Percentiles rank a stretch among this genome's conserved stretches.
Evolutionary conservation across 2,113 vertebrate species (phyloP).

Genomic region (Gasterosteus aculeatus): DNA sequence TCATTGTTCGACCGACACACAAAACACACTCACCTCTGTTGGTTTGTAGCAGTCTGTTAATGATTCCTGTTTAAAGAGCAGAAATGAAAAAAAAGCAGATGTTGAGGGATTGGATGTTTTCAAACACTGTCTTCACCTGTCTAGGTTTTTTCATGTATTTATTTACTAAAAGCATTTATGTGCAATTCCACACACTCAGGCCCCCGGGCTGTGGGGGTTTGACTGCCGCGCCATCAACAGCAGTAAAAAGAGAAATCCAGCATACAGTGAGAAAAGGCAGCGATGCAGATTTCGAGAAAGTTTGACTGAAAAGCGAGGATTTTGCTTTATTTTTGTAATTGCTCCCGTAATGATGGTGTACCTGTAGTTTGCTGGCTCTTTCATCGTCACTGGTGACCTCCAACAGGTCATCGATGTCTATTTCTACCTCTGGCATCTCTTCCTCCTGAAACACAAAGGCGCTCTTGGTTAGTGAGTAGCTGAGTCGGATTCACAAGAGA

Average conservation of each 20-base stretch:
- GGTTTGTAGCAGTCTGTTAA: conserved; percentile 96
- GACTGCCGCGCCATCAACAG: not conserved
- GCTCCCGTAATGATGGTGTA: conserved; percentile 49
- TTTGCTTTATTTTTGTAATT: not conserved
- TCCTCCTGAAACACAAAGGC: conserved; percentile 87
- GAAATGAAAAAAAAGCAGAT: not conserved
- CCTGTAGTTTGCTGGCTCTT: conserved; percentile 93
- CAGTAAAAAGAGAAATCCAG: not conserved
- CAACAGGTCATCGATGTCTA: conserved; percentile 96
- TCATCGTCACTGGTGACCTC: conserved; percentile 95
- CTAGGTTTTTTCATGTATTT: not conserved
- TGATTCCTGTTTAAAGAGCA: conserved; percentile 84
- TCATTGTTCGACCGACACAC: conserved; percentile 4
- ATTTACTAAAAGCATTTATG: not conserved
- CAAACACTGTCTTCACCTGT: not conserved
- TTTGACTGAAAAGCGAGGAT: not conserved
- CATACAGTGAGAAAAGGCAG: not conserved
- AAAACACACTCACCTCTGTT: conserved; percentile 87
- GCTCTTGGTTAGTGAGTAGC: conserved; percentile 29
- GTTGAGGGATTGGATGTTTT: not conserved
- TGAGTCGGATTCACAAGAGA: conserved; percentile 1
- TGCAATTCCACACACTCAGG: not conserved
- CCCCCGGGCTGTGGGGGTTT: not conserved
- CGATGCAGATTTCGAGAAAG: not conserved
- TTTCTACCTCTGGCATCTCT: conserved; percentile 99